phyloP scores from a whole-genome alignment of 2,888 invertebrate species.

The Craniophora ligustri region DNA sequence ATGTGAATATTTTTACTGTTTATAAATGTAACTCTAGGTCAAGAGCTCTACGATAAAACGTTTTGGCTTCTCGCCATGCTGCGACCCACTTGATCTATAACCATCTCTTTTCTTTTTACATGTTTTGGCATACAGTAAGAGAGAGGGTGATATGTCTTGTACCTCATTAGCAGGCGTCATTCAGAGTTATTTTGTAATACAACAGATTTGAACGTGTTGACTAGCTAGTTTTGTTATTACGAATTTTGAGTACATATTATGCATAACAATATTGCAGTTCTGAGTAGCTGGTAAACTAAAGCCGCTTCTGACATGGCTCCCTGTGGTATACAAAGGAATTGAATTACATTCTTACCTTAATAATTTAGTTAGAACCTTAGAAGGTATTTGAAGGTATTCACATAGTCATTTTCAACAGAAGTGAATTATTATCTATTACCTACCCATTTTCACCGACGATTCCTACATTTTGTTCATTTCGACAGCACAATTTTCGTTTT shows the following conservation, averaged over 20 bases:
- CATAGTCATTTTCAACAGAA: not conserved
- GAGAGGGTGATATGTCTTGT: conserved; percentile 35
- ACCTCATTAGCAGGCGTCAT: conserved; percentile 45
- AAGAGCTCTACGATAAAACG: conserved; percentile 67
- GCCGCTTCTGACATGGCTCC: conserved; percentile 25
- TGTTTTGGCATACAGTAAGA: conserved; percentile 13
- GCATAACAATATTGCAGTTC: conserved; percentile 39
- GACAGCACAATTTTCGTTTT: no score
- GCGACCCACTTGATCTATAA: conserved; percentile 21
- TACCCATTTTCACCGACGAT: no score
- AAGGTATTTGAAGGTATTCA: conserved; percentile 6
- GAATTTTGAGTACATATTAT: conserved; percentile 26
- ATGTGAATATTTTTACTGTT: conserved; percentile 57
- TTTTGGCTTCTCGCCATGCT: conserved; percentile 72
- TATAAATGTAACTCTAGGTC: conserved; percentile 80
- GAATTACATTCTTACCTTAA: conserved; percentile 23
- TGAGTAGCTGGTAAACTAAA: conserved; percentile 21
- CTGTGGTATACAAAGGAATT: conserved; percentile 22
- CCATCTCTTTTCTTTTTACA: conserved; percentile 48
- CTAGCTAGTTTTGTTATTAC: conserved; percentile 29
- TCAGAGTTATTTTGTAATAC: conserved; percentile 52
- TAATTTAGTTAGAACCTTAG: no score
- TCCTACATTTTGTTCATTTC: no score
- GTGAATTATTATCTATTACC: no score
- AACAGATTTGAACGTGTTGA: conserved; percentile 44